Evolutionary conservation across 2,797 vertebrate genomes (phyloP).

Genomic region (Cossypha polioptera): DNA sequence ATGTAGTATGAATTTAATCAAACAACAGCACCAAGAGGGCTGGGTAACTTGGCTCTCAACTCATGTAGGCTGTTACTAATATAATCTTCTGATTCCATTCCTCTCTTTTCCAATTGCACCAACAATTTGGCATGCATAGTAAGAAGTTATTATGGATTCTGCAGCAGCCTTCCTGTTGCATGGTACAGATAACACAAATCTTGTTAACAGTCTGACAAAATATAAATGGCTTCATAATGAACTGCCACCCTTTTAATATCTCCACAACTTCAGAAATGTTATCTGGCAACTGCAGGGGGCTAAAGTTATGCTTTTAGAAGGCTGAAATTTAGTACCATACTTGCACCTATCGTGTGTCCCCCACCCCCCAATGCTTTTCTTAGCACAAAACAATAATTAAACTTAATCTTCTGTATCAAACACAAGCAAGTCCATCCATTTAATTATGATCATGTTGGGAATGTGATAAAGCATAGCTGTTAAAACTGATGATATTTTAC

Average conservation of each 20-base stretch:
- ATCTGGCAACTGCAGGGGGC: slow-evolving; percentile 53
- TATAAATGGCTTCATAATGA: slow-evolving; percentile 67
- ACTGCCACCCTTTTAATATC: slow-evolving; percentile 52
- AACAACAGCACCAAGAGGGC: background rate
- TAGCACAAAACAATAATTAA: slow-evolving; percentile 10
- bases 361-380: background rate
- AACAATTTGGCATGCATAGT: slow-evolving; percentile 29
- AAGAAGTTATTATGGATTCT: slow-evolving; percentile 48
- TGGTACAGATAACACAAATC: slow-evolving; percentile 58
- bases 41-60: background rate
- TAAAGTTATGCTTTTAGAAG: slow-evolving; percentile 24
- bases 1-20: slow-evolving; percentile 35
- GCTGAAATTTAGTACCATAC: slow-evolving; percentile 1
- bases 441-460: background rate
- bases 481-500: background rate
- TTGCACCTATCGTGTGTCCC: accelerated
- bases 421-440: background rate
- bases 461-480: background rate
- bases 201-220: slow-evolving; percentile 62
- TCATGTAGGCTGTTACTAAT: background rate
- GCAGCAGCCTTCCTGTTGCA: slow-evolving; percentile 29
- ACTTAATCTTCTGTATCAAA: slow-evolving; percentile 15
- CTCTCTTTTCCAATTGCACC: background rate
- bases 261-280: slow-evolving; percentile 55
- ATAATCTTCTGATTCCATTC: background rate